A percentile compares a stretch with the other conserved stretches of the same genome.
These are phyloP conservation scores for Okapia johnstoni DNA, from an alignment of 2,113 vertebrate species.

Conservation along the genomic window DNA sequence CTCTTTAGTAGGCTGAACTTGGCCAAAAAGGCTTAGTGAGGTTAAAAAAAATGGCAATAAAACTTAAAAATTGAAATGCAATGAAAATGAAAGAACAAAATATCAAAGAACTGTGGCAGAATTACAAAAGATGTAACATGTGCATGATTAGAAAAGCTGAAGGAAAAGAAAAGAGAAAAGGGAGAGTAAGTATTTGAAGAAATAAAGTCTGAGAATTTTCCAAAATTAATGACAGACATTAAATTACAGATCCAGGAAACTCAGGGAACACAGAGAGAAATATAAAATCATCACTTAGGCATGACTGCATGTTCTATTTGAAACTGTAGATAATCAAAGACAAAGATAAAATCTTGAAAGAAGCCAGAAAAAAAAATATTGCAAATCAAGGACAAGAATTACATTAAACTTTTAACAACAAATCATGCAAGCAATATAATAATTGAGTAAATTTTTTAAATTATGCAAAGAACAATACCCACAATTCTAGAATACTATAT, in stretches of 20 bases:
- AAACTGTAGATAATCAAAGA: background rate
- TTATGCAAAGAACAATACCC: background rate
- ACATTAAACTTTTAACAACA: background rate
- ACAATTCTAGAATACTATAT: background rate
- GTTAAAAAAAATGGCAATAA: background rate
- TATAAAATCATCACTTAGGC: background rate
- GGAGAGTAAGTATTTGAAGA: background rate
- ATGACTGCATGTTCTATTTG: background rate
- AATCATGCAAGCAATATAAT: background rate
- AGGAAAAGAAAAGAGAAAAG: background rate
- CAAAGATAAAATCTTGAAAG: background rate
- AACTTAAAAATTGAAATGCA: background rate
- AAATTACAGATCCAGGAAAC: background rate
- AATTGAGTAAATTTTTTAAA: background rate
- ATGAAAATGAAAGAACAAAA: background rate
- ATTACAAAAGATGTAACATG: background rate
- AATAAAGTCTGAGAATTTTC: background rate
- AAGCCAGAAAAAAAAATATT: background rate
- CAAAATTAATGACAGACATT: background rate
- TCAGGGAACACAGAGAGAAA: background rate
- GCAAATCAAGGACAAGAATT: background rate
- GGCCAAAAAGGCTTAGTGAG: background rate
- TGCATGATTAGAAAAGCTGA: background rate
- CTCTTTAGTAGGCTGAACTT: background rate
- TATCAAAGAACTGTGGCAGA: background rate